Conservation (phyloP, 2,888 invertebrate species). For the Geophilus truncorum region DNA sequence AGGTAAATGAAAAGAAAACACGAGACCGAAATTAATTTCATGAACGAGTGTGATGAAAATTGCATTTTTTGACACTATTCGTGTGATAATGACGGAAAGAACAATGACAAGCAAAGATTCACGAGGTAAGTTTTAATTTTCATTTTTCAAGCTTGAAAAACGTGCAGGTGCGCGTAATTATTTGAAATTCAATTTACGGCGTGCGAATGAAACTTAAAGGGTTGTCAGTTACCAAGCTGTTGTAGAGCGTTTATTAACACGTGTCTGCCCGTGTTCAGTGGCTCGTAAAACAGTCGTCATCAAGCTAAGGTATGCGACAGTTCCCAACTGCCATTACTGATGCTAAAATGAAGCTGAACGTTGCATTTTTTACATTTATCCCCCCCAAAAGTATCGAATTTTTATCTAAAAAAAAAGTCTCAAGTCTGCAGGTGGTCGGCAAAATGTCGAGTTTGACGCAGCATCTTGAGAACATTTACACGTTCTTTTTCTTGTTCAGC, state of each 20-base stretch:
- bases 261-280: neutral
- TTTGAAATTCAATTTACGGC: neutral
- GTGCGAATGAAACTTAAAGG: neutral
- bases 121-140: neutral
- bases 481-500: constrained; percentile 18
- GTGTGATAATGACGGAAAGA: too few species aligned
- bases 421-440: neutral
- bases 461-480: constrained; percentile 24
- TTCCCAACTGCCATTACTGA: constrained; percentile 8
- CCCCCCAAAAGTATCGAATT: neutral
- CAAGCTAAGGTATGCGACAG: neutral
- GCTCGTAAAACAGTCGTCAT: neutral
- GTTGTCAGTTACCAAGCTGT: neutral
- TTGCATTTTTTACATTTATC: neutral
- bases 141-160: too few species aligned
- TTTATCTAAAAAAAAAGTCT: neutral
- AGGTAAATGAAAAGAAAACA: neutral
- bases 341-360: neutral
- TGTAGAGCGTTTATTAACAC: constrained; percentile 18
- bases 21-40: neutral
- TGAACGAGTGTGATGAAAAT: neutral
- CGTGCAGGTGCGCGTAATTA: neutral
- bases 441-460: neutral
- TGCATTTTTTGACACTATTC: neutral
- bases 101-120: too few species aligned